Conservation (phyloP, 2,888 invertebrate species). For the Drosophila mimica region DNA sequence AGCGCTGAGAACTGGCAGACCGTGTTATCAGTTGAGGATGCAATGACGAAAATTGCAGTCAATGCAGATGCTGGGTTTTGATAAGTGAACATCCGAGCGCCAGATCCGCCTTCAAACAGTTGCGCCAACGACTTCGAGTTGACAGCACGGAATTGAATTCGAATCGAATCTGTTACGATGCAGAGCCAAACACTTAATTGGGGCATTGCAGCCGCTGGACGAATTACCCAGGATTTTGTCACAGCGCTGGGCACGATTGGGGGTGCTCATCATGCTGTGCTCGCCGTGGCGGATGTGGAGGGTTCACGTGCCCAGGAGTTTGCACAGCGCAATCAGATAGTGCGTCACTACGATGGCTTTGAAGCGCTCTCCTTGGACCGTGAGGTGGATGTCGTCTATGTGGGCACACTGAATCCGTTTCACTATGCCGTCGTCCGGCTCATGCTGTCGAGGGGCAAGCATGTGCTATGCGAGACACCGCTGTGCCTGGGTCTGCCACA, state of each 20-base stretch:
- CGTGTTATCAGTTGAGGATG: slow-evolving; percentile 58
- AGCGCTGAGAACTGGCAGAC: slow-evolving; percentile 9
- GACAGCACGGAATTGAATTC: slow-evolving; percentile 20
- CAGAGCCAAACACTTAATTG: slow-evolving; percentile 85
- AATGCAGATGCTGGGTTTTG: slow-evolving; percentile 67
- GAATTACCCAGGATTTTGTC: slow-evolving; percentile 94
- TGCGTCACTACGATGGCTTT: slow-evolving; percentile 91
- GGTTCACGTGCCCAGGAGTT: slow-evolving; percentile 90
- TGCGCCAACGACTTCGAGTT: slow-evolving; percentile 30
- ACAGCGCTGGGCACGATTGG: slow-evolving; percentile 89
- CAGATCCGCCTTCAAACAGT: slow-evolving; percentile 47
- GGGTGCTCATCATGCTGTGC: slow-evolving; percentile 86
- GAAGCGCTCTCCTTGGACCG: slow-evolving; percentile 90
- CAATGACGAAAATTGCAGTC: slow-evolving; percentile 56
- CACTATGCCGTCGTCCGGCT: slow-evolving; percentile 90
- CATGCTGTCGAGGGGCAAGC: slow-evolving; percentile 92
- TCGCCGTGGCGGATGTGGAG: slow-evolving; percentile 92
- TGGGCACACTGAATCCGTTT: slow-evolving; percentile 91
- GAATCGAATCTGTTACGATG: slow-evolving; percentile 29
- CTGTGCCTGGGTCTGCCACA: slow-evolving; percentile 92
- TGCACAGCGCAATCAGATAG: slow-evolving; percentile 90
- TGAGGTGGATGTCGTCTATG: slow-evolving; percentile 93
- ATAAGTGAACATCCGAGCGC: slow-evolving; percentile 47
- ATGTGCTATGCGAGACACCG: slow-evolving; percentile 96
- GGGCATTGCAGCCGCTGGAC: slow-evolving; percentile 94